Percentiles rank a stretch among this genome's conserved stretches.
These are phyloP conservation scores for Alentia gelatinosa DNA, from an alignment of 2,888 invertebrate genomes.

Conservation along the genomic window DNA sequence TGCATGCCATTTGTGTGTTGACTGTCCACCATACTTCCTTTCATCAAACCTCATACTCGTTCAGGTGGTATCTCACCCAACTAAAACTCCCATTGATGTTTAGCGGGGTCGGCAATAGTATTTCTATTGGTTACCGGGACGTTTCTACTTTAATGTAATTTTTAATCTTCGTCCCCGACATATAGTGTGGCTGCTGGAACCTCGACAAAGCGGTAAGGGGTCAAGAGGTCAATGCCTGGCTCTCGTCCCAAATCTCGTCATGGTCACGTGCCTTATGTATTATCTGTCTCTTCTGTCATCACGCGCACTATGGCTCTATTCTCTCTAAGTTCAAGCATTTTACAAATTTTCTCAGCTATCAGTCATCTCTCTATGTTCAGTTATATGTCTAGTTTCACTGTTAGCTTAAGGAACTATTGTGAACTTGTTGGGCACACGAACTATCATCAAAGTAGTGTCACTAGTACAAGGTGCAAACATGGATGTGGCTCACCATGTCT, in stretches of 20 bases:
- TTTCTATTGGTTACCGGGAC: too few relatives aligned
- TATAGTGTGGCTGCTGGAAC: conserved; percentile 33
- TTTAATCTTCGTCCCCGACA: background rate
- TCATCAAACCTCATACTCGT: too few relatives aligned
- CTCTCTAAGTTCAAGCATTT: background rate
- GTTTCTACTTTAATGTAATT: background rate
- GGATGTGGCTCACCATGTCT: too few relatives aligned
- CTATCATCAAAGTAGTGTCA: too few relatives aligned
- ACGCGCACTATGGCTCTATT: background rate
- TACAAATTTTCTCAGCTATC: background rate
- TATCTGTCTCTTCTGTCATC: background rate
- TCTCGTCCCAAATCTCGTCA: background rate
- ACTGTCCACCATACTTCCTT: too few relatives aligned
- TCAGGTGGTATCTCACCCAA: too few relatives aligned
- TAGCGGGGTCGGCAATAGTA: too few relatives aligned
- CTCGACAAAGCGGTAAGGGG: conserved; percentile 34
- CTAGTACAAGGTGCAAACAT: too few relatives aligned
- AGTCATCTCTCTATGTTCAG: background rate
- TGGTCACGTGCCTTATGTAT: background rate
- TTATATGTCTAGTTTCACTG: background rate
- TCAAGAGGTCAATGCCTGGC: background rate
- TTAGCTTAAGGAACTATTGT: background rate
- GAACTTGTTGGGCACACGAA: too few relatives aligned
- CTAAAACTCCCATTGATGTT: too few relatives aligned
- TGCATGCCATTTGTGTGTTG: too few relatives aligned